These are phyloP conservation scores for Holocentrus rufus DNA, from an alignment of 2,797 vertebrate species.

Conservation along the genomic window DNA sequence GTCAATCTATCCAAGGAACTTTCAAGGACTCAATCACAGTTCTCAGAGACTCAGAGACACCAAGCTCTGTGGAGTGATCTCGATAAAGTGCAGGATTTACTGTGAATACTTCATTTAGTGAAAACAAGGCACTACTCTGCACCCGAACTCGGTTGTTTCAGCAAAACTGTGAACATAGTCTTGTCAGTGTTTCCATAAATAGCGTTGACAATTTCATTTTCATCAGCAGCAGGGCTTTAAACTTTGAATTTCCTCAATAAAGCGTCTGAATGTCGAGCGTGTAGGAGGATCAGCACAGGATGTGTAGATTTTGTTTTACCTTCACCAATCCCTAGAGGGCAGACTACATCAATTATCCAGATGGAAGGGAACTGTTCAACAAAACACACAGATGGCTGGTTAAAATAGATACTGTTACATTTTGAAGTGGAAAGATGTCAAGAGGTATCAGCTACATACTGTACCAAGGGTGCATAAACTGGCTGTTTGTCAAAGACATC, in stretches of 20 bases:
- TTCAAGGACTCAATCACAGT: constrained; percentile 56
- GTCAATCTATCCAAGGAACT: constrained; percentile 47
- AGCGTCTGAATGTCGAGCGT: constrained; percentile 10
- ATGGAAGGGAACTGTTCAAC: constrained; percentile 38
- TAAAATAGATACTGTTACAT: constrained; percentile 30
- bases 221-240: neutral
- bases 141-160: constrained; percentile 47
- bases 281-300: constrained; percentile 2
- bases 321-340: constrained; percentile 46
- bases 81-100: constrained; percentile 57
- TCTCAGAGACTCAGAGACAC: constrained; percentile 40
- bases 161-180: constrained; percentile 28
- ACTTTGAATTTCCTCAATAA: neutral
- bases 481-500: neutral
- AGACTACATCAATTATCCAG: constrained; percentile 38
- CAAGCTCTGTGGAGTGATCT: constrained; percentile 28
- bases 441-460: constrained; percentile 1
- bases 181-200: constrained; percentile 14
- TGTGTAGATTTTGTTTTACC: constrained; percentile 30
- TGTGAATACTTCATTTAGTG: constrained; percentile 44
- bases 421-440: constrained; percentile 15
- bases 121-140: constrained; percentile 31
- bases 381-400: constrained; percentile 28
- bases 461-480: neutral
- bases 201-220: constrained; percentile 11